Evolutionary conservation across 2,888 invertebrate species (phyloP).

Genomic region (Tinea pellionella): DNA sequence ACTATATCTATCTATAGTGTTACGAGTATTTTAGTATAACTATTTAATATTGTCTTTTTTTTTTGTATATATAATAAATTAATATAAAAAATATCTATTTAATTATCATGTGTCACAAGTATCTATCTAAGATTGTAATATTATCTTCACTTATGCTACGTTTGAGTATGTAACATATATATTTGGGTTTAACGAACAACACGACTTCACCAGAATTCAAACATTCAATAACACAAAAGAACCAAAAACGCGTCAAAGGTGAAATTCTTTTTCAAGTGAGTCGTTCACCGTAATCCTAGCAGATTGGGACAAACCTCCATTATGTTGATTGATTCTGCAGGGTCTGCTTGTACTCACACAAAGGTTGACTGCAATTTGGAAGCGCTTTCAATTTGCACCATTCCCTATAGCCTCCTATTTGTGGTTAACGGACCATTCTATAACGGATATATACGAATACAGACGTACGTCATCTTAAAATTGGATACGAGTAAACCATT

Average conservation of each 20-base stretch:
- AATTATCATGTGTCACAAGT: too few relatives aligned
- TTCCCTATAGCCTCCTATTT: constrained; percentile 49
- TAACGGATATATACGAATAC: constrained; percentile 16
- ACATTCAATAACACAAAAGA: neutral
- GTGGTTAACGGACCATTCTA: constrained; percentile 31
- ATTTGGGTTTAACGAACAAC: too few relatives aligned
- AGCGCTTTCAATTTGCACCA: constrained; percentile 60
- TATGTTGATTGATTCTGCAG: constrained; percentile 61
- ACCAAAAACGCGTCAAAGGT: constrained; percentile 5
- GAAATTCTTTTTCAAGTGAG: neutral
- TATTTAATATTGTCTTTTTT: too few relatives aligned
- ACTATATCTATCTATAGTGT: too few relatives aligned
- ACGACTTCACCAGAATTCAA: too few relatives aligned
- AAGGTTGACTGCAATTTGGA: constrained; percentile 55
- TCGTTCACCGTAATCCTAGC: constrained; percentile 37
- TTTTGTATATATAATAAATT: too few relatives aligned
- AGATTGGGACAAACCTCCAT: constrained; percentile 57
- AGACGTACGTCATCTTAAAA: constrained; percentile 4
- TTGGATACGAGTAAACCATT: neutral
- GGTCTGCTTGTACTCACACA: constrained; percentile 29
- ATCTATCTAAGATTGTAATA: too few relatives aligned
- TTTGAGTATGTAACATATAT: too few relatives aligned
- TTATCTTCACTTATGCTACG: too few relatives aligned
- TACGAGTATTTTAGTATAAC: too few relatives aligned
- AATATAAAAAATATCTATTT: too few relatives aligned